Evolutionary conservation across 1,140 invertebrate genomes (phyloP), one percentile per base, ranked within the genome.

Genomic region (Diachasmimorpha longicaudata): DNA sequence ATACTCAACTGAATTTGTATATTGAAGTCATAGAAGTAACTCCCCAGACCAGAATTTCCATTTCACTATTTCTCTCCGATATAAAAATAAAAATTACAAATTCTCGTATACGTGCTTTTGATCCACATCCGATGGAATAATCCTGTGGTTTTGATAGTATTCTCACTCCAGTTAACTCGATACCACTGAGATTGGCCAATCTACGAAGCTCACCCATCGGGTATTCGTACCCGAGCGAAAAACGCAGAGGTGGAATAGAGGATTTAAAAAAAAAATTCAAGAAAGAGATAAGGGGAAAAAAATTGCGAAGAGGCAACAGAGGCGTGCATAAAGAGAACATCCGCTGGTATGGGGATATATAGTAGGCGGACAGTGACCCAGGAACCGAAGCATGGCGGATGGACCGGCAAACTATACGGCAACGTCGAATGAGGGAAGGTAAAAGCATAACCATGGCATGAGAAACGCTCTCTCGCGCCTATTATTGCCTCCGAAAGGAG

Each of bases 321-420:
- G 25, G 55, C 37, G 52, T 74, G 71, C 71, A 72, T 76, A 76
- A 76, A 79, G 66, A 72, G 67, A 55, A 66, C 52, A 76, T 76
- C 69, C 55, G 52, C 46, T 70, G 74, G 79, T 52, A 77, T 78
- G 21, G 42, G 55, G 72, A 52, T 68, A 69, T 78, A 72, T 74
- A 76, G 79, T 79, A 76, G 77, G 74, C 79, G 80, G 80, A 77
- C 80, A 81, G 76, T 81, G 80, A 81, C 80, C 80, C 80, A 80
- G 79, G 79, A 81, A 81, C 76, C 78, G 80, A 81, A 77, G 80
- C 80, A 79, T 81, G 74, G 77, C 77, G 78, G 77, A 79, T 78
- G 78, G 76, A 81, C 77, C 80, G 76, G 72, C 79, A 76, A 76
- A 77, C 78, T 58, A 48, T 48, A 36, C 70, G 21, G 70, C 48